A percentile compares a stretch with the other conserved stretches of the same genome.
Evolutionary conservation across 2,797 vertebrate genomes (phyloP).

Genomic region (Hirundo rustica): DNA sequence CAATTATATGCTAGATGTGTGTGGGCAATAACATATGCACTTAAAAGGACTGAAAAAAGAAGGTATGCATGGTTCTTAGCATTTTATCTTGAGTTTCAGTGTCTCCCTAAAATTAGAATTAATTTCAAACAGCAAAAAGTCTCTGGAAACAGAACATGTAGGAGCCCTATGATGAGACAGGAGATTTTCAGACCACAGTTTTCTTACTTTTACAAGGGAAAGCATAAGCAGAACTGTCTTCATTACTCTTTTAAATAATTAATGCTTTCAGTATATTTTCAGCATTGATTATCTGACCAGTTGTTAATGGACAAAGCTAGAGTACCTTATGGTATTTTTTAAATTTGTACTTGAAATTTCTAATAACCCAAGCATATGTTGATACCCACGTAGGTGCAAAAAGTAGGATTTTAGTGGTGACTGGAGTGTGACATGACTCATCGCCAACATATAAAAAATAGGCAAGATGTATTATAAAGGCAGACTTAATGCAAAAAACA

Average conservation of each 20-base stretch:
- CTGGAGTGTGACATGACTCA: constrained; percentile 59
- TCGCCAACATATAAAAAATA: constrained; percentile 32
- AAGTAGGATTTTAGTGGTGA: constrained; percentile 48
- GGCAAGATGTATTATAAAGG: constrained; percentile 1
- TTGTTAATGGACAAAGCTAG: constrained; percentile 24
- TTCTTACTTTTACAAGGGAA: neutral
- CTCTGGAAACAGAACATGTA: constrained; percentile 30
- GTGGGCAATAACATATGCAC: constrained; percentile 69
- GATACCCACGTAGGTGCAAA: constrained; percentile 10
- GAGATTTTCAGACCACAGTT: neutral
- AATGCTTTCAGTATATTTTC: constrained; percentile 17
- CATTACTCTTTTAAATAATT: constrained; percentile 43
- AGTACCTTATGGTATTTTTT: neutral
- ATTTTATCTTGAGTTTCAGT: constrained; percentile 45
- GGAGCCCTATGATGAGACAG: constrained; percentile 21
- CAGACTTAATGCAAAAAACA: neutral
- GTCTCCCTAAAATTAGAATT: constrained; percentile 62
- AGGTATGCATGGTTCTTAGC: constrained; percentile 56
- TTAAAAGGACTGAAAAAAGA: constrained; percentile 66
- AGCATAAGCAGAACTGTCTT: neutral
- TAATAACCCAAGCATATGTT: constrained; percentile 56
- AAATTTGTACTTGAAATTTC: constrained; percentile 6
- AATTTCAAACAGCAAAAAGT: constrained; percentile 43
- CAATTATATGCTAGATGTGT: constrained; percentile 68
- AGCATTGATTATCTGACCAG: constrained; percentile 37